These are phyloP conservation scores for Drosophila pseudotakahashii DNA, from an alignment of 2,888 invertebrate genomes.

Conservation along the genomic window DNA sequence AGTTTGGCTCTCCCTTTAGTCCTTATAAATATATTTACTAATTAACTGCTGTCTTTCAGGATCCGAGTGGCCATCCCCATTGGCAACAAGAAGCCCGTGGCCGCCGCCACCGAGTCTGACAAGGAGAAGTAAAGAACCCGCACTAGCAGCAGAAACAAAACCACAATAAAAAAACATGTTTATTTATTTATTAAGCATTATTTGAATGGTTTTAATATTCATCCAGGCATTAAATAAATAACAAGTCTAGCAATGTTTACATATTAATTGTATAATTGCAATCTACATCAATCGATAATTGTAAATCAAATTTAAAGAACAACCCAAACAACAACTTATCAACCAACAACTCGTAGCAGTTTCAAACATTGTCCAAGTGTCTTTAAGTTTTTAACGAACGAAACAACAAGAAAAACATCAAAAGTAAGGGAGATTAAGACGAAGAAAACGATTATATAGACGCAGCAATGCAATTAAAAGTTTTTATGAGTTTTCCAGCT, in stretches of 20 bases:
- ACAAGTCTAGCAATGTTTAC: constrained; percentile 48
- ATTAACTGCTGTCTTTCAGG: constrained; percentile 85
- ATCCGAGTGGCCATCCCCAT: constrained; percentile 95
- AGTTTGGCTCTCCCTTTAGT: constrained; percentile 80
- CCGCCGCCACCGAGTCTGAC: constrained; percentile 86
- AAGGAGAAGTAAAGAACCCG: constrained; percentile 89
- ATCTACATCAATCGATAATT: constrained; percentile 57
- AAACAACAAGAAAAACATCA: constrained; percentile 47
- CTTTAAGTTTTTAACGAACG: constrained; percentile 80
- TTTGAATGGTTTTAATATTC: constrained; percentile 75
- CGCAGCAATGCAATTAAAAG: constrained; percentile 73
- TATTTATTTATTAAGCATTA: constrained; percentile 79
- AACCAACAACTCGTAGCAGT: constrained; percentile 60
- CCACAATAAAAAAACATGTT: constrained; percentile 59
- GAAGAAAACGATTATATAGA: constrained; percentile 50
- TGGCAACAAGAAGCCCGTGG: constrained; percentile 92
- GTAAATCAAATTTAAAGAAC: constrained; percentile 43
- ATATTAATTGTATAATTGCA: constrained; percentile 68
- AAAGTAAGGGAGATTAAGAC: constrained; percentile 31
- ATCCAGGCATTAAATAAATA: constrained; percentile 72
- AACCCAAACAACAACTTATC: constrained; percentile 48
- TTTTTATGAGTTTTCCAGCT: constrained; percentile 65
- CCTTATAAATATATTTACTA: neutral
- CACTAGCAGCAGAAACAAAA: constrained; percentile 49
- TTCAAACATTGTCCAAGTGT: constrained; percentile 75